phyloP scores from a whole-genome alignment of 2,113 vertebrate genomes.

The Corydoras sp. region DNA sequence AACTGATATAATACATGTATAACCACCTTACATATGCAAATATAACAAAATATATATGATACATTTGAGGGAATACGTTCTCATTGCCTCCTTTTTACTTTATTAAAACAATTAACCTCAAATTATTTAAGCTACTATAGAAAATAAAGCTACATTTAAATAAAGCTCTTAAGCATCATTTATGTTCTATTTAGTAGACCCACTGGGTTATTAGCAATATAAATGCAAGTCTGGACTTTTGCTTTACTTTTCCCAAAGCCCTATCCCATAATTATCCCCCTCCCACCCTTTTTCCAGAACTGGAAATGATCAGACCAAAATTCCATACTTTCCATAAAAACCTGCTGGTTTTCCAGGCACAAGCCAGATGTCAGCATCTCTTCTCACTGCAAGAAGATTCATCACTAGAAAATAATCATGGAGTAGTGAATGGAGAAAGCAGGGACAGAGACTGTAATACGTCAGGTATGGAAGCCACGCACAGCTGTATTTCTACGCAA shows the following conservation, averaged over 20 bases:
- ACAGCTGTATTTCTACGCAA: not conserved
- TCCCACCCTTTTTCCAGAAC: not conserved
- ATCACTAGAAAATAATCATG: constrained; percentile 1
- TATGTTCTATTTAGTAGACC: no score
- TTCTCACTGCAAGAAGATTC: not conserved
- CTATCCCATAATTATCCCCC: not conserved
- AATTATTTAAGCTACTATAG: no score
- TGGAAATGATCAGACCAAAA: not conserved
- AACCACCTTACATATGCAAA: no score
- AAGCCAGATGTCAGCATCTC: not conserved
- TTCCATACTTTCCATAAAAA: not conserved
- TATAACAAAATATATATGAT: no score
- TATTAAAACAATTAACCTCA: no score
- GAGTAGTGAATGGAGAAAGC: not conserved
- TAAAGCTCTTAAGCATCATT: no score
- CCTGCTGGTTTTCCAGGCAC: not conserved
- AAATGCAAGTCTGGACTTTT: no score
- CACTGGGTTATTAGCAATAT: no score
- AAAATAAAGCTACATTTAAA: no score
- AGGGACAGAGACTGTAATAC: not conserved
- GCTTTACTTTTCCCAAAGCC: not conserved
- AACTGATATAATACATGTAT: no score
- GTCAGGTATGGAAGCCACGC: not conserved
- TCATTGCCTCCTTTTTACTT: no score
- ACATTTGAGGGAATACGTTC: no score